phyloP scores from a whole-genome alignment of 2,888 invertebrate species.

The Colostygia pectinataria region DNA sequence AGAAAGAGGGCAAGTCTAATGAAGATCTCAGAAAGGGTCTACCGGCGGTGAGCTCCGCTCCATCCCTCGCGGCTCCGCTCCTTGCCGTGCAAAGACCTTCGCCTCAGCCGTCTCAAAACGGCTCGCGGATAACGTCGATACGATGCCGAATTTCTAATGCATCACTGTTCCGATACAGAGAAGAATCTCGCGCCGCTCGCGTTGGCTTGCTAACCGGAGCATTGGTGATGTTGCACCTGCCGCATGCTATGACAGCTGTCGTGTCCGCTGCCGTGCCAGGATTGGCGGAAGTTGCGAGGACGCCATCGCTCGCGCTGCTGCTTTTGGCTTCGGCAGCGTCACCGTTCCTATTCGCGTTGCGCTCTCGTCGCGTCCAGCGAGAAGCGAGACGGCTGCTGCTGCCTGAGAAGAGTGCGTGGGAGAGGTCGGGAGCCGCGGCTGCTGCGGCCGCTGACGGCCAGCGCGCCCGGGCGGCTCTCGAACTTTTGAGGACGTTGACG shows the following conservation, averaged over 20 bases:
- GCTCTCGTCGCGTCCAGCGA: constrained; percentile 86
- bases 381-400: constrained; percentile 68
- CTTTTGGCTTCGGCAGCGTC: constrained; percentile 86
- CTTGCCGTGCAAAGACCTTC: constrained; percentile 60
- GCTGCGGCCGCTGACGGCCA: constrained; percentile 82
- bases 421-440: constrained; percentile 79
- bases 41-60: constrained; percentile 79
- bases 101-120: constrained; percentile 71
- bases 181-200: constrained; percentile 94
- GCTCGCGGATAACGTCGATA: constrained; percentile 88
- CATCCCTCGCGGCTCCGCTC: constrained; percentile 71
- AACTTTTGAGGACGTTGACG: constrained; percentile 68
- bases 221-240: constrained; percentile 88
- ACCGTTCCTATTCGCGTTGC: constrained; percentile 90
- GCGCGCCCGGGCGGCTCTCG: constrained; percentile 71
- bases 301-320: constrained; percentile 80
- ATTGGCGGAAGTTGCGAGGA: constrained; percentile 70
- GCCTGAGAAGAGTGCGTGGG: constrained; percentile 77
- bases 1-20: constrained; percentile 69
- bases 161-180: constrained; percentile 91
- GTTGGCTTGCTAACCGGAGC: constrained; percentile 86
- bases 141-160: constrained; percentile 92
- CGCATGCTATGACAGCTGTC: constrained; percentile 78
- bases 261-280: constrained; percentile 76
- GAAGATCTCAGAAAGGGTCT: constrained; percentile 67